Conservation (phyloP, 92 coral and sea anemone genomes). For the Phenganax marumi region DNA sequence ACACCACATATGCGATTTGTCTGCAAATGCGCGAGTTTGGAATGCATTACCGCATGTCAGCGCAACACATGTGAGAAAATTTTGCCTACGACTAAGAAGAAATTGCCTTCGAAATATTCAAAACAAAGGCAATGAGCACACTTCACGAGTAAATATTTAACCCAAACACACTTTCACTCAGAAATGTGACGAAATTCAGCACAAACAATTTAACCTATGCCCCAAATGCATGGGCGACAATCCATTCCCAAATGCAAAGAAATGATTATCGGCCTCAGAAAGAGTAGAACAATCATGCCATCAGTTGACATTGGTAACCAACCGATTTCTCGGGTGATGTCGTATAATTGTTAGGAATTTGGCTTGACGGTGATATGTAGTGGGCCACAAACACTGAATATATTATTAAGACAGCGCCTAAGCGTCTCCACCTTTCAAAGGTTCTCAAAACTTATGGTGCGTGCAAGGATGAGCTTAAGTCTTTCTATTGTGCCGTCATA, state of each 20-base stretch:
- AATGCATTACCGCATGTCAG: no score
- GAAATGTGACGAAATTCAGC: no score
- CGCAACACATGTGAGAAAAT: no score
- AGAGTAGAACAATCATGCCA: not conserved
- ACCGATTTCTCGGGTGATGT: not conserved
- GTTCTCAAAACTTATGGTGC: not conserved
- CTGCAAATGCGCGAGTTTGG: no score
- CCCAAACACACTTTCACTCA: no score
- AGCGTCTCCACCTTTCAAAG: not conserved
- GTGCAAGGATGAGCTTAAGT: not conserved
- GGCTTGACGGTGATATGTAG: conserved; percentile 17
- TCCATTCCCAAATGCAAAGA: not conserved
- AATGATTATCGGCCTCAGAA: not conserved
- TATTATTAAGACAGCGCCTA: not conserved
- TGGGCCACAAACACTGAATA: conserved; percentile 23
- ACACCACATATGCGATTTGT: no score
- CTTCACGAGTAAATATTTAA: no score
- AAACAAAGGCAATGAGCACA: no score
- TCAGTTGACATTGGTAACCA: not conserved
- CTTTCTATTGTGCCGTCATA: not conserved
- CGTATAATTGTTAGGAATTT: conserved; percentile 14
- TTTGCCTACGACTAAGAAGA: no score
- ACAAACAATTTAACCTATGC: no score
- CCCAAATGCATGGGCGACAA: no score
- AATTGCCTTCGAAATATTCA: no score